Evolutionary conservation across 2,888 invertebrate genomes (phyloP), one percentile per base, ranked within the genome.

Genomic region (Synergus umbraculus): DNA sequence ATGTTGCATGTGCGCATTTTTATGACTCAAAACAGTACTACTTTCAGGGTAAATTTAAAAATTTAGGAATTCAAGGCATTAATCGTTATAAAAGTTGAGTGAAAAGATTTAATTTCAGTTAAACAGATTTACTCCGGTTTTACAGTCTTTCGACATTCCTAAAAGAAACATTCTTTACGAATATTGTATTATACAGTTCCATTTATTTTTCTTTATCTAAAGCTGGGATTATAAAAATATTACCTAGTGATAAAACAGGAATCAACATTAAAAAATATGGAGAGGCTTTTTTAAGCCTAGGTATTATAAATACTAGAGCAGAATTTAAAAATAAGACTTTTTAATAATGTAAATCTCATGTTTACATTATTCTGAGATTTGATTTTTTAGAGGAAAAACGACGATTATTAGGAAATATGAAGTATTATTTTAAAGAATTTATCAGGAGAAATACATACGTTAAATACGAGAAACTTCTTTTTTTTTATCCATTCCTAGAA

Each of bases 201-300:
- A 29, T 29, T 29, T 29, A 29, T 29, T 29, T 29, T 29, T 2
- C 29, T 29, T 29, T 29, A 29, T 29, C 29, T 29, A 54, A 8
- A 9, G n/a, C 8, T n/a, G 9, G 54, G n/a, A n/a, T 54, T 54
- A n/a, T 54, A 54, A n/a, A n/a, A n/a, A 54, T 9, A 54, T 54
- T 54, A n/a, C 9, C n/a, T 54, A 54, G n/a, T 54, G n/a, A 54
- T 54, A n/a, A 54, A 54, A n/a, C n/a, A 54, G 54, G n/a, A 54
- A 54, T n/a, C n/a, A 4, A n/a, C n/a, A 9, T 54, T n/a, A 9
- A n/a, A n/a, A 54, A 2, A 9, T 54, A 54, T n/a, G 8, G 0
- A 54, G 8, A 54, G 1, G 0, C n/a, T 54, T 54, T 7, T 54
- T 54, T n/a, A 29, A 29, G 29, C 29, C 29, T 29, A 29, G 29